Evolutionary conservation across 1,140 invertebrate genomes (phyloP).

Genomic region (Trichogramma pretiosum): DNA sequence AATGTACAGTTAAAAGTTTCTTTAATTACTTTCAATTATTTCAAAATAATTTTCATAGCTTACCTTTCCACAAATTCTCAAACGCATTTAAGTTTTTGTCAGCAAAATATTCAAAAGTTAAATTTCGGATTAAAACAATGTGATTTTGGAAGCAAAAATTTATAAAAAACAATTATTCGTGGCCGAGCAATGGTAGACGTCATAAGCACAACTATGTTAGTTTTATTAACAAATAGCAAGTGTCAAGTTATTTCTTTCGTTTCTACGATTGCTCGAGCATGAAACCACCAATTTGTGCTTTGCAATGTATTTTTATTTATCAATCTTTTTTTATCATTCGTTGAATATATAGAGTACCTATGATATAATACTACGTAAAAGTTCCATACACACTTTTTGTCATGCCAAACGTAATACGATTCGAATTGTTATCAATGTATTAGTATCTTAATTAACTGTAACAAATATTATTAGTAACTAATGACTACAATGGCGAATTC

Average conservation of each 20-base stretch:
- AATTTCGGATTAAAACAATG: no score
- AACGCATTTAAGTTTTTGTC: no score
- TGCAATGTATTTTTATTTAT: constrained; percentile 21
- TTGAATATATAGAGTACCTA: no score
- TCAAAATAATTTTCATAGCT: no score
- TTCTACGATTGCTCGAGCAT: constrained; percentile 31
- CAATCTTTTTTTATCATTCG: constrained; percentile 17
- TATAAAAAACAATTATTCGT: not conserved
- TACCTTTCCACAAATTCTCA: no score
- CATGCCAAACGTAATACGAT: constrained; percentile 10
- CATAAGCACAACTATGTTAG: no score
- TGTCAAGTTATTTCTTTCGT: not conserved
- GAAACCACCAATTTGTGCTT: constrained; percentile 27
- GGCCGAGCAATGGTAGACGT: no score
- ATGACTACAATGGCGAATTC: constrained; percentile 18
- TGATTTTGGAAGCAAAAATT: not conserved
- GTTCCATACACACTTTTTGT: constrained; percentile 21
- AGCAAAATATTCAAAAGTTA: no score
- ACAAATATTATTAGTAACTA: constrained; percentile 17
- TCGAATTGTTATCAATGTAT: constrained; percentile 21
- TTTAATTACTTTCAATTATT: no score
- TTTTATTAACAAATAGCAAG: not conserved
- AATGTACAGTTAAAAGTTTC: no score
- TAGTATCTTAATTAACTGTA: constrained; percentile 16
- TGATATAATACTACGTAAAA: constrained; percentile 20